Evolutionary conservation across 2,888 invertebrate species (phyloP), one percentile per base, ranked within the genome.

Genomic region (Andrena fulva): DNA sequence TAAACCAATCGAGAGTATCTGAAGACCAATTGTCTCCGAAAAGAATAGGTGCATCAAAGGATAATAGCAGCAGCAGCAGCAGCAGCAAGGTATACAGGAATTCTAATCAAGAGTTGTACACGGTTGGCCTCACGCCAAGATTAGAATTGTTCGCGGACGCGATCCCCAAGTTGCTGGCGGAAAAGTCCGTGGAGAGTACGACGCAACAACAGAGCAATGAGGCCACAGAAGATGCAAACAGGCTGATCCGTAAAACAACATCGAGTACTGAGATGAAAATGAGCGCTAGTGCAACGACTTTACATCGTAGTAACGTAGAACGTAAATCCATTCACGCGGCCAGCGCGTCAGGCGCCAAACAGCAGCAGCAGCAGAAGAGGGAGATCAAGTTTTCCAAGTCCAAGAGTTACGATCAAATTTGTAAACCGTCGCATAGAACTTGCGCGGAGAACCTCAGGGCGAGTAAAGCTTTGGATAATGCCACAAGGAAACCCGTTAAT

Each of bases 101-200:
- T 82, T 85, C 90, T 0, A 91, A 91, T 33, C 89, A 85, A 67
- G 93, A 93, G 72, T 77, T 93, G 42, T 93, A 93, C 63, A 89
- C 91, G 0, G 90, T 94, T 7, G 93, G 90, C 29, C 87, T 93
- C 2, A 93, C 94, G 4, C 93, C 94, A 3, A 88, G 94, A 76
- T 81, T 94, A 50, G 93, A 93, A 78, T 75, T 94, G 20, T 94
- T 94, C 71, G 94, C 93, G 6, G 93, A 94, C 71, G 90, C 91
- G 0, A 93, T 94, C 78, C 93, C 93, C 0, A 93, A 93, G 84
- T 80, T 94, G 0, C 89, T 93, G 2, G 93, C 93, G 24, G 93
- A 93, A 77, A 93, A 90, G 68, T 87, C 91, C 0, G 89, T 73
- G 20, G 92, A 92, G 68, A 89, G 82, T 52, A n/a, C 66, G 74